Base-by-base conservation (phyloP, 2,888 invertebrate species). In the Hipparchia semele region DNA sequence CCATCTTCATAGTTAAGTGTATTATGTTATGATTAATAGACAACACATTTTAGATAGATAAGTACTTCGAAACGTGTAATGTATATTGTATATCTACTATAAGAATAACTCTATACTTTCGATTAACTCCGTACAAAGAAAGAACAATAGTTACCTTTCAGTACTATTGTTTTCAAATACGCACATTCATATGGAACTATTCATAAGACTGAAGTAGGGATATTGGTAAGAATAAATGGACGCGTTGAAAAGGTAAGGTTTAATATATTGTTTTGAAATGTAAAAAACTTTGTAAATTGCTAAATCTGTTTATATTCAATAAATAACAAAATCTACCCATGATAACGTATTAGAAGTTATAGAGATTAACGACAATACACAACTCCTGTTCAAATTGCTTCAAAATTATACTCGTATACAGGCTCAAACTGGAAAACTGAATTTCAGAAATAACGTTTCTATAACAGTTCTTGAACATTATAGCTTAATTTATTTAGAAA, bases 111-210 rank as follows among this genome's bases (percentile, higher is more conserved):
- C 23, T 46, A 33, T 10, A 73, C 69, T 73, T 75, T 73, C 73
- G 75, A 73, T 75, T 73, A 73, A 49, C 68, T 61, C 56, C 54
- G 68, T 12, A 60, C 54, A 58, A 39, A 77, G 71, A 73, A 78
- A 79, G 77, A 80, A 81, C 79, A 77, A 79, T 79, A 79, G 80
- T 77, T 80, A 77, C 39, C 56, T 49, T 56, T 73, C 61, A 39
- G 64, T 45, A 74, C 74, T 78, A 79, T 81, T 82, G 79, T 81
- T 80, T 84, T 78, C 79, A 78, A 79, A 77, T 76, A 73, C 77
- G 10, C 53, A 59, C 51, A 53, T 53, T 66, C 13, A 53, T 60
- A 8, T 23, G 13, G 6, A 7, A 53, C 0, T 46, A 65, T 23
- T 13, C n/a, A 51, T 23, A 66, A 53, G 39, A 7, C 58, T 53